Evolutionary conservation across 2,797 vertebrate genomes (phyloP).

Genomic region (Geotrypetes seraphini): DNA sequence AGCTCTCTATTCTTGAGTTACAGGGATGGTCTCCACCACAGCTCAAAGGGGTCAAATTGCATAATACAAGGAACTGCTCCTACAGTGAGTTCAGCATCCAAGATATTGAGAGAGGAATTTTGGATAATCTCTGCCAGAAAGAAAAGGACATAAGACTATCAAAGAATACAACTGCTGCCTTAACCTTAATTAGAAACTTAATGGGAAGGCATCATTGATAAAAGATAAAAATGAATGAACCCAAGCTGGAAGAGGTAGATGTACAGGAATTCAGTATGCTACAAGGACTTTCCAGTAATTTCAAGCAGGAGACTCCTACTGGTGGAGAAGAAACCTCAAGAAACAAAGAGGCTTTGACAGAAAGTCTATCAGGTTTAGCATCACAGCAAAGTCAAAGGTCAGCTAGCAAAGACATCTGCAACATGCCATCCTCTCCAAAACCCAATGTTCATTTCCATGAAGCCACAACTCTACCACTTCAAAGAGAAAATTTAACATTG

Average conservation of each 20-base stretch:
- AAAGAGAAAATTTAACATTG: background rate
- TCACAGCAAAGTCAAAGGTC: too few relatives aligned
- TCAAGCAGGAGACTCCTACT: too few relatives aligned
- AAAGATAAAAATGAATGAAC: too few relatives aligned
- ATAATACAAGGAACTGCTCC: conserved; percentile 48
- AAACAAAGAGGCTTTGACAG: too few relatives aligned
- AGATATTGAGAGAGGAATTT: conserved; percentile 4
- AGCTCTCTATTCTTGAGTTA: conserved; percentile 15
- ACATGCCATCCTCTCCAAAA: background rate
- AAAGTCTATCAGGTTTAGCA: too few relatives aligned
- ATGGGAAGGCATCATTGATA: too few relatives aligned
- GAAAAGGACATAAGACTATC: background rate
- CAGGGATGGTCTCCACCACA: conserved; percentile 7
- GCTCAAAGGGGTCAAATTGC: background rate
- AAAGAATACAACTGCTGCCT: background rate
- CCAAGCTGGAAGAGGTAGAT: too few relatives aligned
- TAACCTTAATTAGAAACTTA: background rate
- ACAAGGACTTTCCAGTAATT: too few relatives aligned
- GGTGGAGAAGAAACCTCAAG: too few relatives aligned
- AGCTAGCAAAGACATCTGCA: background rate
- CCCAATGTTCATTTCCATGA: conserved; percentile 16
- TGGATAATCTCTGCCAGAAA: conserved; percentile 6
- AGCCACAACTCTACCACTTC: rapidly evolving
- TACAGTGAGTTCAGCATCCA: conserved; percentile 15
- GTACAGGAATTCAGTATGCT: too few relatives aligned